These are phyloP conservation scores for Tenualosa thibaudeaui DNA, from an alignment of 2,797 vertebrate species.

Conservation along the genomic window DNA sequence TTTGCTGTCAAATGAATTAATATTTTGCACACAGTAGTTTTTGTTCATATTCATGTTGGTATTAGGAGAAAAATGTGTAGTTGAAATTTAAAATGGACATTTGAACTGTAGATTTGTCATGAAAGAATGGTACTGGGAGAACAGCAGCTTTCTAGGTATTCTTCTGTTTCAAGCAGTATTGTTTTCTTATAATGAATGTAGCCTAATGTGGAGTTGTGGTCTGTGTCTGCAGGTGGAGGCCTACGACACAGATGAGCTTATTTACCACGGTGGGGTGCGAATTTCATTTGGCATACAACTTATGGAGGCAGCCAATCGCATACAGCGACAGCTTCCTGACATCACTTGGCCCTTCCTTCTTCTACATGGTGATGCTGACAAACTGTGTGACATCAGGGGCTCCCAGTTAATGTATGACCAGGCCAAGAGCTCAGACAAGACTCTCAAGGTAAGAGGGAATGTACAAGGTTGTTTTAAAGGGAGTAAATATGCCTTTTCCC, in stretches of 20 bases:
- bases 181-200: not conserved
- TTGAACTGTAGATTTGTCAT: not conserved
- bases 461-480: not conserved
- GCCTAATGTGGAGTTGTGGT: slow-evolving; percentile 4
- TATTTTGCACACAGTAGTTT: not conserved
- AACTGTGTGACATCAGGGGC: slow-evolving; percentile 90
- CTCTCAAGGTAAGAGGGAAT: slow-evolving; percentile 81
- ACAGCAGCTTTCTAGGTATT: too few relatives aligned
- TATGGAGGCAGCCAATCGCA: slow-evolving; percentile 81
- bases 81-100: not conserved
- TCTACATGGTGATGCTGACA: slow-evolving; percentile 89
- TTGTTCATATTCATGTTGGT: not conserved
- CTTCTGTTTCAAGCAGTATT: too few relatives aligned
- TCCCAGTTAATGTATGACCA: slow-evolving; percentile 86
- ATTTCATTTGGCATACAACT: slow-evolving; percentile 88
- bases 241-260: slow-evolving; percentile 83
- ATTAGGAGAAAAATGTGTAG: not conserved
- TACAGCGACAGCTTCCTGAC: slow-evolving; percentile 83
- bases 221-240: slow-evolving; percentile 78
- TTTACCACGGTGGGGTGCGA: slow-evolving; percentile 84
- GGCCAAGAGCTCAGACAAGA: slow-evolving; percentile 87
- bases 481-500: not conserved
- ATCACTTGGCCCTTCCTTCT: slow-evolving; percentile 87
- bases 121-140: not conserved
- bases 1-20: not conserved